Conservation (phyloP, 2,113 vertebrate species). For the Sporophila hypoxantha region DNA sequence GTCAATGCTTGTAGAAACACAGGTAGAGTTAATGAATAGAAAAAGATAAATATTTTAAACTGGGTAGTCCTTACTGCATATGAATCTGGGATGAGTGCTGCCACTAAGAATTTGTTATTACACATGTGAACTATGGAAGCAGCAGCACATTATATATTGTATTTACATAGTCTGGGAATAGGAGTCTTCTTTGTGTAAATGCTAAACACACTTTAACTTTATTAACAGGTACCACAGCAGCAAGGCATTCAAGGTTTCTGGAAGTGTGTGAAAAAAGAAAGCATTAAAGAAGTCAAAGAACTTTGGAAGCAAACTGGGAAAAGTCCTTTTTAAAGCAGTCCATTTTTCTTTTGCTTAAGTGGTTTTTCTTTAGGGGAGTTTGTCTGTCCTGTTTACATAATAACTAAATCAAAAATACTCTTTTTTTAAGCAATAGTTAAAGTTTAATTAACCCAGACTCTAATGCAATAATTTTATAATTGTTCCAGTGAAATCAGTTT, state of each 20-base stretch:
- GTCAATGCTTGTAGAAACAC: not conserved
- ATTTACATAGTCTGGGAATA: not conserved
- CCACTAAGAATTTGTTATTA: not conserved
- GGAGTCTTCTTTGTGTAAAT: not conserved
- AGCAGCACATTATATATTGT: not conserved
- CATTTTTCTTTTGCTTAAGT: not conserved
- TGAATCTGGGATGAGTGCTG: not conserved
- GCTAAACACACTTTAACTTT: slow-evolving; percentile 10
- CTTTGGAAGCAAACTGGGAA: slow-evolving; percentile 75
- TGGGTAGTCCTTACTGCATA: not conserved
- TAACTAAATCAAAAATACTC: not conserved
- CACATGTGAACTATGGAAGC: not conserved
- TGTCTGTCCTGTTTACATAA: slow-evolving; percentile 44
- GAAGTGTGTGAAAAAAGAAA: slow-evolving; percentile 95
- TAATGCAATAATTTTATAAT: slow-evolving; percentile 4
- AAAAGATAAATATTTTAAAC: not conserved
- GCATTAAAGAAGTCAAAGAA: slow-evolving; percentile 89
- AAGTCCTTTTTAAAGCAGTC: slow-evolving; percentile 74
- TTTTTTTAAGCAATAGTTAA: not conserved
- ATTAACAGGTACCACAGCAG: slow-evolving; percentile 82
- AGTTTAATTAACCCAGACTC: not conserved
- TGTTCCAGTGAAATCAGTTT: not conserved
- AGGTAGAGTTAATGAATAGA: not conserved
- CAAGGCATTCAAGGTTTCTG: slow-evolving; percentile 85
- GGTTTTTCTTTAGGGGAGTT: not conserved